A percentile compares a stretch with the other conserved stretches of the same genome.
Conservation (phyloP, 2,888 invertebrate genomes). For the Zele albiditarsus region DNA sequence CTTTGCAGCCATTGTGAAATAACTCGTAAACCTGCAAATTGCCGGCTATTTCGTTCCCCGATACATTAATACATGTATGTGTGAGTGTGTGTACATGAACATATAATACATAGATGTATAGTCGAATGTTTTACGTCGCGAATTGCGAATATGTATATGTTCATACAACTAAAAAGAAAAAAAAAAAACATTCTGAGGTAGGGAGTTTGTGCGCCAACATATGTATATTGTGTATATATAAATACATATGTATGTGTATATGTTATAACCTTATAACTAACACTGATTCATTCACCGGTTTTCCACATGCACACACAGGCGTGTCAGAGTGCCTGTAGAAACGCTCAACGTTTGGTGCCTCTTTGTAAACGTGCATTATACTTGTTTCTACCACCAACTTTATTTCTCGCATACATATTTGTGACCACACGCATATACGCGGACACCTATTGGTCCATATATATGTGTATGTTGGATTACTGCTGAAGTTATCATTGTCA, state of each 20-base stretch:
- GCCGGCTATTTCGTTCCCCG: conserved; percentile 68
- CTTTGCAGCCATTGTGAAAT: conserved; percentile 73
- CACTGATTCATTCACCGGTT: conserved; percentile 20
- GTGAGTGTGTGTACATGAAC: conserved; percentile 32
- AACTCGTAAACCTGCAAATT: conserved; percentile 73
- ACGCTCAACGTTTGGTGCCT: conserved; percentile 11
- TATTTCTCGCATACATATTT: neutral
- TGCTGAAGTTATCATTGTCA: conserved; percentile 57
- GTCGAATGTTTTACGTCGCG: conserved; percentile 9
- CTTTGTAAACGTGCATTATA: conserved; percentile 40
- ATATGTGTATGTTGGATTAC: conserved; percentile 26
- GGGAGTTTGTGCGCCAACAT: conserved; percentile 2
- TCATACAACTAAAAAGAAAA: neutral
- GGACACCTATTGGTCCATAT: neutral
- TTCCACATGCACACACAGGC: conserved; percentile 26
- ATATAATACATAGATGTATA: conserved; percentile 8
- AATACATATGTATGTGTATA: neutral
- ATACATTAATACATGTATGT: conserved; percentile 29
- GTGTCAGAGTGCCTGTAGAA: conserved; percentile 23
- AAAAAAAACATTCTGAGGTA: conserved; percentile 12
- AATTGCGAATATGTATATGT: neutral
- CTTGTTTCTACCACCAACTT: conserved; percentile 33
- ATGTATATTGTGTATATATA: too few relatives aligned
- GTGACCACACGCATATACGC: neutral
- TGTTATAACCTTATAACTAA: conserved; percentile 18